Evolutionary conservation across 2,113 vertebrate genomes (phyloP).

Genomic region (Cnemophilus loriae): DNA sequence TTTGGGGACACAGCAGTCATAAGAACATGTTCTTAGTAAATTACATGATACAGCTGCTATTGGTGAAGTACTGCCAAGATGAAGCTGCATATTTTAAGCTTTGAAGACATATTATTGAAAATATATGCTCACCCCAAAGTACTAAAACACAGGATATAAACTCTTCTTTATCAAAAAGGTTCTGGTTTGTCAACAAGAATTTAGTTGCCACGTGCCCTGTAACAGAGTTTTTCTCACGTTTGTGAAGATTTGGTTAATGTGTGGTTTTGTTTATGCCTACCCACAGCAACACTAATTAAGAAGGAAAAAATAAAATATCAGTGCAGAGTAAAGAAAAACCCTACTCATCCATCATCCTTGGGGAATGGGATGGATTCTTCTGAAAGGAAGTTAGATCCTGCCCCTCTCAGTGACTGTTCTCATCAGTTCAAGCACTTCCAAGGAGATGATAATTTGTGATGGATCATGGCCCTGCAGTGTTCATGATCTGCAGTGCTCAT

Average conservation of each 20-base stretch:
- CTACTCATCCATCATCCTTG: neutral
- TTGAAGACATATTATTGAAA: neutral
- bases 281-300: neutral
- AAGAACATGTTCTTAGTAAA: neutral
- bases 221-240: neutral
- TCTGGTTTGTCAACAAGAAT: neutral
- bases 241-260: neutral
- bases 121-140: neutral
- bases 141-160: neutral
- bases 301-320: neutral
- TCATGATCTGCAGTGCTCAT: neutral
- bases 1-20: neutral
- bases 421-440: neutral
- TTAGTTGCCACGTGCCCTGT: neutral
- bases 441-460: neutral
- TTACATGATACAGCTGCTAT: constrained; percentile 13
- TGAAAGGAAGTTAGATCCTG: neutral
- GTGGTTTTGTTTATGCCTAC: neutral
- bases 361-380: neutral
- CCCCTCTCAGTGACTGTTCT: neutral
- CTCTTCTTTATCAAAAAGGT: neutral
- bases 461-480: neutral
- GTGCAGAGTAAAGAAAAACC: neutral
- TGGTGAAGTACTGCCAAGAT: neutral
- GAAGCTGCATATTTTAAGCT: neutral